These are phyloP conservation scores for Pangasius mekongensis DNA, from an alignment of 2,797 vertebrate genomes.

Conservation along the genomic window DNA sequence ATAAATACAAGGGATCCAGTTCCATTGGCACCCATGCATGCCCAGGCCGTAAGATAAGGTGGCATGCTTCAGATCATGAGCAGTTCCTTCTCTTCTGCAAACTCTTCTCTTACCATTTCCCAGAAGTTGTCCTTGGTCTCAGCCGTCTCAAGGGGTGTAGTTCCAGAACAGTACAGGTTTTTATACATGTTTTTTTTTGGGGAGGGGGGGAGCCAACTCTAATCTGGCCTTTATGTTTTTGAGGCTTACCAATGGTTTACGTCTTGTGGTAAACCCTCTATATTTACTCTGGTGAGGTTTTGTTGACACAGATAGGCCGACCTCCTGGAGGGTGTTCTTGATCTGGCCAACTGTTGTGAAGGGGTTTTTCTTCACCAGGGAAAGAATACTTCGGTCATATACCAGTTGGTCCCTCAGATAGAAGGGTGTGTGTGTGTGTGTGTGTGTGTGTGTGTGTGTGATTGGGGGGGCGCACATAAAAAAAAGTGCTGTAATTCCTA, in stretches of 20 bases:
- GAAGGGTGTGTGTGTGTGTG: too few species aligned
- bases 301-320: background rate
- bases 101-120: background rate
- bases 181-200: background rate
- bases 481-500: too few species aligned
- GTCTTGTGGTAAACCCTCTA: background rate
- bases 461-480: background rate
- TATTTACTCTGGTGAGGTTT: background rate
- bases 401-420: background rate
- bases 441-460: too few species aligned
- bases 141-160: background rate
- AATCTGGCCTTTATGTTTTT: background rate
- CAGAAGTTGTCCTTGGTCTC: background rate
- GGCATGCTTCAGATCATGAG: background rate
- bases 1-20: background rate
- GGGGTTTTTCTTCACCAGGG: background rate
- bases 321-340: background rate
- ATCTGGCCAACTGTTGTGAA: background rate
- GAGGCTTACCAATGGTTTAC: background rate
- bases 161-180: background rate
- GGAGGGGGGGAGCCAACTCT: background rate
- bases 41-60: background rate
- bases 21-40: background rate
- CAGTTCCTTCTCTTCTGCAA: background rate
- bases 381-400: background rate